Conservation (phyloP, 2,888 invertebrate genomes). For the Drosophila percnosoma region DNA sequence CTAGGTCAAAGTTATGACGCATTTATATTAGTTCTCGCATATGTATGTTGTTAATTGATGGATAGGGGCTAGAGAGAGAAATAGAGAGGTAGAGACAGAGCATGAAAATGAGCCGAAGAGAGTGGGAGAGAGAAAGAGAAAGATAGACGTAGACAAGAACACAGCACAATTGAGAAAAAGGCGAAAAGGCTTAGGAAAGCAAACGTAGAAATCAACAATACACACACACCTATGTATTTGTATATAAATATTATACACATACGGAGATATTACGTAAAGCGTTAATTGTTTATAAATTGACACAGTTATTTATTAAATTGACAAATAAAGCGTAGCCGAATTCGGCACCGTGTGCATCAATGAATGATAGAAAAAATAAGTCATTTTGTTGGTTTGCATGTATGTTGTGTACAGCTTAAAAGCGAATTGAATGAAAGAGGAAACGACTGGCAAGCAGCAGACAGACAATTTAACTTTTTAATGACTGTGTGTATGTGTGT, state of each 20-base stretch:
- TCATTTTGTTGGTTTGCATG: background rate
- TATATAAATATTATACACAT: slow-evolving; percentile 24
- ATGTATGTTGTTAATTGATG: background rate
- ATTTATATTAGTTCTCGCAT: slow-evolving; percentile 31
- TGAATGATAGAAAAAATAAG: slow-evolving; percentile 35
- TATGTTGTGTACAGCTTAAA: slow-evolving; percentile 25
- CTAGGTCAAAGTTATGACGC: slow-evolving; percentile 46
- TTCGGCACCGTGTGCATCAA: slow-evolving; percentile 24
- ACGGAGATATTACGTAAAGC: slow-evolving; percentile 54
- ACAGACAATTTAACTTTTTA: slow-evolving; percentile 45
- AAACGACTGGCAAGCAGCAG: slow-evolving; percentile 34
- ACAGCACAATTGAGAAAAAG: slow-evolving; percentile 28
- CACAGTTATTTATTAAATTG: slow-evolving; percentile 54
- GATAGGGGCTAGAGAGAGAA: slow-evolving; percentile 15
- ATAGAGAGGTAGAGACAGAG: slow-evolving; percentile 11
- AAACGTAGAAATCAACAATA: slow-evolving; percentile 38
- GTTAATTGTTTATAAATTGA: slow-evolving; percentile 57
- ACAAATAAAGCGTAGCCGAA: slow-evolving; percentile 39
- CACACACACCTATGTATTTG: background rate
- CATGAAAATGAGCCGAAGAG: slow-evolving; percentile 10
- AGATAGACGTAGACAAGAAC: slow-evolving; percentile 17
- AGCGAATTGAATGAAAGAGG: slow-evolving; percentile 52
- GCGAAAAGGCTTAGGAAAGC: slow-evolving; percentile 48
- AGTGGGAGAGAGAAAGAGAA: slow-evolving; percentile 6
- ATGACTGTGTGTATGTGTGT: slow-evolving; percentile 10